These are phyloP conservation scores for Argyresthia albistria DNA, from an alignment of 2,888 invertebrate species.

Conservation along the genomic window DNA sequence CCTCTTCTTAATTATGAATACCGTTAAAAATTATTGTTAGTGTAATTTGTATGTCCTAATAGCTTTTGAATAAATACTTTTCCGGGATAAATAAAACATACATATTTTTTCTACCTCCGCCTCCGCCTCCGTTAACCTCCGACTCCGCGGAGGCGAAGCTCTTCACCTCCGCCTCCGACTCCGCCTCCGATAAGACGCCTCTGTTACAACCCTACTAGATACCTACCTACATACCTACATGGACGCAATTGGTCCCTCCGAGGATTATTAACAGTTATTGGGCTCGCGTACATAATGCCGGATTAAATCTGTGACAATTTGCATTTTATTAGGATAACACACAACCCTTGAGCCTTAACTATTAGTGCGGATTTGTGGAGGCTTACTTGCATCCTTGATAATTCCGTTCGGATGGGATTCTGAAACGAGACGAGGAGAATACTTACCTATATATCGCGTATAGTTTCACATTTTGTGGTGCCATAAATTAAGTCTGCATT, in stretches of 20 bases:
- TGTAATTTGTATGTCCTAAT: too few relatives aligned
- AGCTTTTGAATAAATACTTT: too few relatives aligned
- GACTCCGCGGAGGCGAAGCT: too few relatives aligned
- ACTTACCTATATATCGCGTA: conserved; percentile 8
- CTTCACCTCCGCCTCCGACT: too few relatives aligned
- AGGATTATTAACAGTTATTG: conserved; percentile 61
- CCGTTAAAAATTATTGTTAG: too few relatives aligned
- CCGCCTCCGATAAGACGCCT: background rate
- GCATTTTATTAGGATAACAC: conserved; percentile 61
- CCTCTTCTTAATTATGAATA: too few relatives aligned
- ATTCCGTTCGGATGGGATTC: conserved; percentile 10
- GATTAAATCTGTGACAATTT: conserved; percentile 66
- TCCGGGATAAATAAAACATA: too few relatives aligned
- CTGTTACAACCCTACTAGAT: too few relatives aligned
- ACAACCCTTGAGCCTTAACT: conserved; percentile 45
- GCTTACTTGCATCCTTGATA: conserved; percentile 32
- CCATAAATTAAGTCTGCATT: conserved; percentile 39
- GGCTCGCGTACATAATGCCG: conserved; percentile 49
- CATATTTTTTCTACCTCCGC: too few relatives aligned
- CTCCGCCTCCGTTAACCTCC: too few relatives aligned
- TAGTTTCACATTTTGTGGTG: conserved; percentile 26
- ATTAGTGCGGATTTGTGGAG: conserved; percentile 44
- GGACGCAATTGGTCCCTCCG: conserved; percentile 19
- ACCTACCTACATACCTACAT: too few relatives aligned
- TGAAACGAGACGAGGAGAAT: conserved; percentile 22